phyloP scores from a whole-genome alignment of 2,797 vertebrate genomes.

The Phataginus tetradactyla region DNA sequence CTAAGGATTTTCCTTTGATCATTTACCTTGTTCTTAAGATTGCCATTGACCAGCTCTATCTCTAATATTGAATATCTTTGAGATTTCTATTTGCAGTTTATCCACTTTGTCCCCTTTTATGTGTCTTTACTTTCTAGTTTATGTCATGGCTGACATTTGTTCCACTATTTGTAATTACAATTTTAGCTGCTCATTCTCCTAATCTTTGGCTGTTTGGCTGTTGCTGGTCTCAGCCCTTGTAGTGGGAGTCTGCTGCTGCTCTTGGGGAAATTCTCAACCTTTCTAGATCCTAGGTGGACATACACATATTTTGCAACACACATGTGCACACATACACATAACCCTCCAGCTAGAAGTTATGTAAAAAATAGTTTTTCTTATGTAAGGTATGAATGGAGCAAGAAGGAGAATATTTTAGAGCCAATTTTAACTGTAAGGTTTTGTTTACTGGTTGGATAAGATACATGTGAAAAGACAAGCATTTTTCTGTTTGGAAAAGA shows the following conservation, averaged over 20 bases:
- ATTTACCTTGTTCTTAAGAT: background rate
- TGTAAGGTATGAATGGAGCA: background rate
- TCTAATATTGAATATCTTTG: background rate
- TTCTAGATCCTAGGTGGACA: background rate
- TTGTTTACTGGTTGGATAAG: background rate
- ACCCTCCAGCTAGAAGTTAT: background rate
- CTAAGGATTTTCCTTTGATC: conserved; percentile 43
- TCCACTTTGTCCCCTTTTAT: background rate
- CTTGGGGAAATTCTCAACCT: background rate
- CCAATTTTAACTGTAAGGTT: background rate
- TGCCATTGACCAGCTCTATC: background rate
- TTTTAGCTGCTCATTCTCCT: background rate
- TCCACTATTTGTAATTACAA: background rate
- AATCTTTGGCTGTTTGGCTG: background rate
- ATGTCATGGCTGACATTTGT: background rate
- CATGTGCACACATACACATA: rapidly evolving
- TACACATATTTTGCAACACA: background rate
- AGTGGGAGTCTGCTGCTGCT: background rate
- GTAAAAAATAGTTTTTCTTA: background rate
- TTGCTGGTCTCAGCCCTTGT: background rate
- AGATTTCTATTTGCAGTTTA: background rate
- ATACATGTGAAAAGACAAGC: background rate
- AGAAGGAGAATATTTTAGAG: background rate
- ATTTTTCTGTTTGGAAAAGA: background rate
- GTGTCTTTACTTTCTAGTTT: background rate